Base-by-base conservation (phyloP, 2,797 vertebrate species). In the Smutsia temminckii region DNA sequence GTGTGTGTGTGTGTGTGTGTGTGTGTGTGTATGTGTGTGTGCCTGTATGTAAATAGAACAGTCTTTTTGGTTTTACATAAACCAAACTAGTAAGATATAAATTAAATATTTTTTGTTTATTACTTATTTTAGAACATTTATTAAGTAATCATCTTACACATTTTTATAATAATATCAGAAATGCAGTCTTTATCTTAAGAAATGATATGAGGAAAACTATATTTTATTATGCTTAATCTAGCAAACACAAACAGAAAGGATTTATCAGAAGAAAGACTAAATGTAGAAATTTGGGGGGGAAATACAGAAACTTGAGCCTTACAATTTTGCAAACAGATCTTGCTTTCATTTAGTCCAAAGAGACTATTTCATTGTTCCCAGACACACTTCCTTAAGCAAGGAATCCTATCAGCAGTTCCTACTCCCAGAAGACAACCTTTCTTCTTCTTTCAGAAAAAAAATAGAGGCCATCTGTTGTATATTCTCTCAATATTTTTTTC, bases 51-150 rank as follows among this genome's bases (percentile, higher is more conserved):
- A 46, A 46, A 46, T 11, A 46, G 2, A 78, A 81, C 5, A 63
- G 0, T 53, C 17, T 79, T 72, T 71, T 49, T 18, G 12, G 23
- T 85, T 88, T 63, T 42, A 72, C 13, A 64, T 37, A 91, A 85
- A 64, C 18, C 7, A 63, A 71, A 59, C 29, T 42, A 51, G 9
- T 77, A 89, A 12, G 7, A 59, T 12, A 91, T 12, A 91, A 66
- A 12, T 23, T 77, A 68, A 23, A 20, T 69, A 84, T 85, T n/a
- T 32, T 69, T 61, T 34, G 6, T 6, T 95, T 16, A 63, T 29
- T 81, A 79, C 71, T 90, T 81, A 81, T 25, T 71, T 49, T 53
- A 74, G 85, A 88, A 91, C 17, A 64, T 34, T n/a, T 55, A 87
- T 63, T 51, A 87, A 61, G 9, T 59, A 85, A 72, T 49, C 10